Percentiles rank a stretch among this genome's conserved stretches.
These are phyloP conservation scores for Halictus quadricinctus DNA, from an alignment of 2,888 invertebrate genomes.

Conservation along the genomic window DNA sequence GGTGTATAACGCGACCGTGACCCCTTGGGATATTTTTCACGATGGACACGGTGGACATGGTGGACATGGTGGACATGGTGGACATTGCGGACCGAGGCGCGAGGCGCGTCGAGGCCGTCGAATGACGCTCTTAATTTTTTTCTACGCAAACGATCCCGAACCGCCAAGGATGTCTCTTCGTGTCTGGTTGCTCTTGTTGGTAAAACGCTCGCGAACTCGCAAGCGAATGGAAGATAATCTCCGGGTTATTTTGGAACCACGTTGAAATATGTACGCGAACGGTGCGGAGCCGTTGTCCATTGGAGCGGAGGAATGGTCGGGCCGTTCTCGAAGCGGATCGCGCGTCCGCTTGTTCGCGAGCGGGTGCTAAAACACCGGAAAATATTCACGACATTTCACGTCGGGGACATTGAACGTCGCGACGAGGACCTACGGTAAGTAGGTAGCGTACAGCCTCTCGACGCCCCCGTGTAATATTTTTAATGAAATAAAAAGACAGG, in stretches of 20 bases:
- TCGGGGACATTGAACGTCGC: neutral
- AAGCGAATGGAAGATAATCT: slow-evolving; percentile 36
- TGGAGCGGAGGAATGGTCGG: neutral
- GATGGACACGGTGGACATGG: neutral
- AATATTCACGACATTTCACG: slow-evolving; percentile 21
- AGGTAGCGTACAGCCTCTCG: slow-evolving; percentile 55
- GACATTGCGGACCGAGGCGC: neutral
- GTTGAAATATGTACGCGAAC: slow-evolving; percentile 7
- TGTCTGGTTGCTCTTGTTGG: slow-evolving; percentile 36
- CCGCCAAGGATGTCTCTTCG: slow-evolving; percentile 47
- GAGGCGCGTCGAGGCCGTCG: slow-evolving; percentile 38
- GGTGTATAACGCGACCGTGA: slow-evolving; percentile 40
- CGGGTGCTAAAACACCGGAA: neutral
- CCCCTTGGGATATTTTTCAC: slow-evolving; percentile 52
- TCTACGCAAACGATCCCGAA: slow-evolving; percentile 47
- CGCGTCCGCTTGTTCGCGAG: neutral
- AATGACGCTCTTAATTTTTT: slow-evolving; percentile 45
- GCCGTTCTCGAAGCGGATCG: neutral
- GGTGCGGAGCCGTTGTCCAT: neutral
- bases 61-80: neutral
- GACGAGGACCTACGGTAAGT: neutral
- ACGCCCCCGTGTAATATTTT: slow-evolving; percentile 52
- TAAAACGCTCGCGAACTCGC: slow-evolving; percentile 6
- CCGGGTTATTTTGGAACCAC: slow-evolving; percentile 27
- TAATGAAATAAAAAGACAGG: slow-evolving; percentile 35